Evolutionary conservation across 2,888 invertebrate genomes (phyloP).

Genomic region (Drosophila demipolita): DNA sequence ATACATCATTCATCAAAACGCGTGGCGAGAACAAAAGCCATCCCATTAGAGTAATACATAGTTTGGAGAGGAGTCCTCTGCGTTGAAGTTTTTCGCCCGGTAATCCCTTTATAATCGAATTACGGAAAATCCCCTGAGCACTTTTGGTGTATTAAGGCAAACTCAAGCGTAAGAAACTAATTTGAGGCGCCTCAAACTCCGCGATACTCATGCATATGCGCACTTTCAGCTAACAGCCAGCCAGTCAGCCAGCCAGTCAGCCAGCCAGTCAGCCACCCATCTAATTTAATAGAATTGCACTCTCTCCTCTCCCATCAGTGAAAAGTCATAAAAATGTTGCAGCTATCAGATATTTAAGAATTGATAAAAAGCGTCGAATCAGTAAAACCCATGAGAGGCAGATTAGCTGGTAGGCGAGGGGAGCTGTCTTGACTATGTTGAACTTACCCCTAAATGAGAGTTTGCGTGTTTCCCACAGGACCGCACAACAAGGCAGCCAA

Average conservation of each 20-base stretch:
- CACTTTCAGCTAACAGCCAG: constrained; percentile 42
- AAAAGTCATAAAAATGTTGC: constrained; percentile 71
- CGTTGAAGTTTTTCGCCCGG: constrained; percentile 57
- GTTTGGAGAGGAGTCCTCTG: constrained; percentile 30
- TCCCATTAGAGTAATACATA: constrained; percentile 54
- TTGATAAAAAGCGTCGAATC: constrained; percentile 74
- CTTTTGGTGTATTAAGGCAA: constrained; percentile 68
- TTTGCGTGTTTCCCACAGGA: constrained; percentile 69
- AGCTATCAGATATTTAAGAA: constrained; percentile 69
- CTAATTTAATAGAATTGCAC: constrained; percentile 60
- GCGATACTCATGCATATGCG: constrained; percentile 70
- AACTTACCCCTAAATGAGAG: constrained; percentile 64
- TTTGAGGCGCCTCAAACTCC: constrained; percentile 62
- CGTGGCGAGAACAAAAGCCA: constrained; percentile 62
- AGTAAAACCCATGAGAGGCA: constrained; percentile 68
- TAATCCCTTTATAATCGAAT: constrained; percentile 81
- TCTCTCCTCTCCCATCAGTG: constrained; percentile 26
- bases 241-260: background rate
- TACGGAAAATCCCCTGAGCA: constrained; percentile 72
- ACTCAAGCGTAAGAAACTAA: constrained; percentile 80
- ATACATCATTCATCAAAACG: constrained; percentile 76
- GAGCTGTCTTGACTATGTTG: constrained; percentile 23
- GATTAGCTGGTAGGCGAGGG: constrained; percentile 55
- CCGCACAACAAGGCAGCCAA: constrained; percentile 28
- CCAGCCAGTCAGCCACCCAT: constrained; percentile 15